Evolutionary conservation across 2,888 invertebrate genomes (phyloP).

Genomic region (Troides aeacus): DNA sequence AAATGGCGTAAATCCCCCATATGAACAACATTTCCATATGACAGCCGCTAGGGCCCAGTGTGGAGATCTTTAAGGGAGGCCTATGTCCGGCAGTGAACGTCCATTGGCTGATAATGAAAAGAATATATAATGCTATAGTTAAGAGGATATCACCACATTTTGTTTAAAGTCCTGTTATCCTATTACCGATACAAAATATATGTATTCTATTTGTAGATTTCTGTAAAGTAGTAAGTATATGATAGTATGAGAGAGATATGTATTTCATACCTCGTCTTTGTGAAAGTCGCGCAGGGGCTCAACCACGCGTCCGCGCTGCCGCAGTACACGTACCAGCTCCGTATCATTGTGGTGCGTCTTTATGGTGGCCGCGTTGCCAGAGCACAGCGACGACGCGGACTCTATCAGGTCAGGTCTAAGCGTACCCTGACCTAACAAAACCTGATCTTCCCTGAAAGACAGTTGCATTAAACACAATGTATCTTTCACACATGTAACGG

Average conservation of each 20-base stretch:
- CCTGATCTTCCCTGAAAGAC: conserved; percentile 88
- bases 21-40: too few species aligned
- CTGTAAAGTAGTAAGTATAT: neutral
- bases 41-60: too few species aligned
- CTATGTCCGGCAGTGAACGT: too few species aligned
- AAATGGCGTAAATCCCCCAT: too few species aligned
- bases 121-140: too few species aligned
- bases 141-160: too few species aligned
- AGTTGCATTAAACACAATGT: neutral
- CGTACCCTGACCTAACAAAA: conserved; percentile 96
- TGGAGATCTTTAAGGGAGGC: too few species aligned
- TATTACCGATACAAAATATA: too few species aligned
- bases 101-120: too few species aligned
- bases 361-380: conserved; percentile 94
- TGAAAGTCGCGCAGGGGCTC: conserved; percentile 99
- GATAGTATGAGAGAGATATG: neutral
- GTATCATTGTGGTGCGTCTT: conserved; percentile 99
- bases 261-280: conserved; percentile 91
- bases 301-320: conserved; percentile 91
- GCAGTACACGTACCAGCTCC: conserved; percentile 90
- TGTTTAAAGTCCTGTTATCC: too few species aligned
- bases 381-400: conserved; percentile 93
- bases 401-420: conserved; percentile 98
- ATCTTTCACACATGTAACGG: too few species aligned
- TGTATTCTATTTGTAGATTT: too few species aligned